phyloP scores from a whole-genome alignment of 2,888 invertebrate species.

The Endomychus coccineus region DNA sequence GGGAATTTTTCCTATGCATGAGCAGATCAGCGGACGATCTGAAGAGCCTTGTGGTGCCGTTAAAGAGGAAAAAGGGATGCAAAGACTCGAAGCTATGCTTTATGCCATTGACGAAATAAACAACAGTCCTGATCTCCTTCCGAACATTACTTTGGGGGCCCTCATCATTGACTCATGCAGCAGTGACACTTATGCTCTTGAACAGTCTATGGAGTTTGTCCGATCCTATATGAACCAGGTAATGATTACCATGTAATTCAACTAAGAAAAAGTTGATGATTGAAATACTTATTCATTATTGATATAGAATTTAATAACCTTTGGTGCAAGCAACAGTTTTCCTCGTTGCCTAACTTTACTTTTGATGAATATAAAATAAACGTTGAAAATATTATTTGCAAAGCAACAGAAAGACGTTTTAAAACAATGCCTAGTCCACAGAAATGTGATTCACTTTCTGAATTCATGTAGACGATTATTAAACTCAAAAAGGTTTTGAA shows the following conservation, averaged over 20 bases:
- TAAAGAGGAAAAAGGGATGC: constrained; percentile 61
- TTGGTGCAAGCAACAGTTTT: too few relatives aligned
- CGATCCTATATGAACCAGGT: constrained; percentile 52
- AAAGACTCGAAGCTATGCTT: constrained; percentile 61
- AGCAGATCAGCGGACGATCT: constrained; percentile 44
- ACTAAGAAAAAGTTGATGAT: too few relatives aligned
- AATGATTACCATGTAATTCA: constrained; percentile 19
- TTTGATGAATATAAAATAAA: too few relatives aligned
- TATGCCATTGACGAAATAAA: constrained; percentile 62
- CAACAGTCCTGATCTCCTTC: constrained; percentile 48
- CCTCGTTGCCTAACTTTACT: too few relatives aligned
- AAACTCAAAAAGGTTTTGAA: too few relatives aligned
- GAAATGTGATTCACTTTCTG: too few relatives aligned
- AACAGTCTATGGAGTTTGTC: constrained; percentile 62
- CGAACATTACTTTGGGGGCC: constrained; percentile 56
- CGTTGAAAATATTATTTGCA: too few relatives aligned
- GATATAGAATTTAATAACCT: too few relatives aligned
- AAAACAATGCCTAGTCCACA: too few relatives aligned
- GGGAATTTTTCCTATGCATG: constrained; percentile 63
- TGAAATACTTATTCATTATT: too few relatives aligned
- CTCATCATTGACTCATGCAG: constrained; percentile 57
- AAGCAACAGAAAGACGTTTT: too few relatives aligned
- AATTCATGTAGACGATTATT: too few relatives aligned
- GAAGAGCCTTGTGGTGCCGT: constrained; percentile 50
- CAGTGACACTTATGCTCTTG: constrained; percentile 58